phyloP scores from a whole-genome alignment of 2,797 vertebrate species.

The Petrocephalus sullivani region DNA sequence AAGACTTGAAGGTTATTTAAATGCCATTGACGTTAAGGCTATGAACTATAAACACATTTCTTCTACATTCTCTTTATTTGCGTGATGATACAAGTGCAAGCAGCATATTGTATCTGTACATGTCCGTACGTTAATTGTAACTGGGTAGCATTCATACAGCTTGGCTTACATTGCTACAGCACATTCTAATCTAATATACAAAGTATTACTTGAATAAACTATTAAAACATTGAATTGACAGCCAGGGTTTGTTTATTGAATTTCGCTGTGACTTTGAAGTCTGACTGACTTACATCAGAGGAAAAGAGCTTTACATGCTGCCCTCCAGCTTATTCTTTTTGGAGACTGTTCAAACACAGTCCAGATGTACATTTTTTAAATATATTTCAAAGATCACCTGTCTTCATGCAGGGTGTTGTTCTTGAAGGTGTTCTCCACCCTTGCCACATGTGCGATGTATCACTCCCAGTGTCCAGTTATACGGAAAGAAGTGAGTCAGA shows the following conservation, averaged over 20 bases:
- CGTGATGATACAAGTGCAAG: conserved; percentile 15
- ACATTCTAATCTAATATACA: conserved; percentile 8
- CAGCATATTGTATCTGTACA: conserved; percentile 14
- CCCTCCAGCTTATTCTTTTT: neutral
- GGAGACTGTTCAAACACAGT: neutral
- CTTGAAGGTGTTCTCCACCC: neutral
- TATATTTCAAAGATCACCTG: neutral
- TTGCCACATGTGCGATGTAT: neutral
- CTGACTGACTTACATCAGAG: neutral
- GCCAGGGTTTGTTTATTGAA: neutral
- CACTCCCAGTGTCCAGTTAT: neutral
- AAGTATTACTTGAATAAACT: conserved; percentile 22
- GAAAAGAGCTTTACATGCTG: neutral
- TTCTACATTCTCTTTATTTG: conserved; percentile 13
- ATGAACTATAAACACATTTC: conserved; percentile 1
- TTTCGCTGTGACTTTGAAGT: neutral
- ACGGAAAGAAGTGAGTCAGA: neutral
- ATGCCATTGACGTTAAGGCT: neutral
- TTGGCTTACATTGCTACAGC: conserved; percentile 16
- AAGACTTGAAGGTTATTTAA: conserved; percentile 22
- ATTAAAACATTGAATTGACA: conserved; percentile 1
- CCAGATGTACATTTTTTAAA: neutral
- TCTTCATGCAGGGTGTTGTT: neutral
- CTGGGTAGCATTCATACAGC: conserved; percentile 3
- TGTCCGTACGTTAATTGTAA: conserved; percentile 9